Conservation (phyloP, 2,888 invertebrate genomes). For the Acleris cristana region DNA sequence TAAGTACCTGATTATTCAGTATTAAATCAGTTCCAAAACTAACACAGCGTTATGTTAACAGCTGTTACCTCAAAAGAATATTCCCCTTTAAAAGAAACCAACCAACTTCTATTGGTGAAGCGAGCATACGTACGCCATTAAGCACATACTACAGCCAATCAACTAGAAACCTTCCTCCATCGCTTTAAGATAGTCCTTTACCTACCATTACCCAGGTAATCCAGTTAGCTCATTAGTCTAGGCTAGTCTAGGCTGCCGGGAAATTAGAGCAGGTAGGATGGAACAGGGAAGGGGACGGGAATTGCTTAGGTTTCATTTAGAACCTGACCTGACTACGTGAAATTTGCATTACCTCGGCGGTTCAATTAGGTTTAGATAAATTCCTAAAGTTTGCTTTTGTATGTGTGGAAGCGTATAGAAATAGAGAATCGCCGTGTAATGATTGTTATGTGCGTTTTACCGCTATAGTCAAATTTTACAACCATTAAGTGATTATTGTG, state of each 20-base stretch:
- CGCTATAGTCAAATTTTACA: too few relatives aligned
- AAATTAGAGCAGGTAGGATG: slow-evolving; percentile 18
- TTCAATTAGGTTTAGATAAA: too few relatives aligned
- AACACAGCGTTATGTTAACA: too few relatives aligned
- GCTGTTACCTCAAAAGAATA: too few relatives aligned
- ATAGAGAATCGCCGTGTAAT: too few relatives aligned
- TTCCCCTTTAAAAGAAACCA: neutral
- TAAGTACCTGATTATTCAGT: too few relatives aligned
- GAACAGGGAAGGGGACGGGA: slow-evolving; percentile 1
- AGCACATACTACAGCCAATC: neutral
- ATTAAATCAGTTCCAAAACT: too few relatives aligned
- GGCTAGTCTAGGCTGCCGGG: slow-evolving; percentile 11
- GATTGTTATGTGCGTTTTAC: too few relatives aligned
- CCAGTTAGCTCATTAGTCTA: slow-evolving; percentile 31
- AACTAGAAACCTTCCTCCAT: slow-evolving; percentile 13
- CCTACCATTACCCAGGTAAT: slow-evolving; percentile 21
- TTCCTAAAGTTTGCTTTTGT: too few relatives aligned
- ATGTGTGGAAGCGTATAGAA: too few relatives aligned
- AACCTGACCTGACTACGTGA: neutral
- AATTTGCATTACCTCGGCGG: too few relatives aligned
- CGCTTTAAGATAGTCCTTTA: slow-evolving; percentile 8
- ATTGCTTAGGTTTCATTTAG: slow-evolving; percentile 7
- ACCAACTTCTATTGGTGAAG: neutral
- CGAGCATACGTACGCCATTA: neutral
- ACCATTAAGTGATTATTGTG: too few relatives aligned